Conservation (phyloP, 2,888 invertebrate genomes). For the Torymus tubicola region DNA sequence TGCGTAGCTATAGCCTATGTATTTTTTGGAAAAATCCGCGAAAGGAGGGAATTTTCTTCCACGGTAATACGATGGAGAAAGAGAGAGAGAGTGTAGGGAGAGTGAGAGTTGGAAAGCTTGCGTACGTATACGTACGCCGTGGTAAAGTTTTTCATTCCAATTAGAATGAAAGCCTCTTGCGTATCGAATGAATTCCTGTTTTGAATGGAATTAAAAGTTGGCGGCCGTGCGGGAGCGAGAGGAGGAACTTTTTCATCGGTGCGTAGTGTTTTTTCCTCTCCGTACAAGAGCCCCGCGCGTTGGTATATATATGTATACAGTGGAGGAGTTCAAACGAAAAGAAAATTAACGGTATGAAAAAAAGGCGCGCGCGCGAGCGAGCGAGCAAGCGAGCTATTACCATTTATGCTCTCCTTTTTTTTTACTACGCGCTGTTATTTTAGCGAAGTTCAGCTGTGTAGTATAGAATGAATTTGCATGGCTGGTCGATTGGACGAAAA, state of each 20-base stretch:
- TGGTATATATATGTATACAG: too few species aligned
- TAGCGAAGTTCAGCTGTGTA: not conserved
- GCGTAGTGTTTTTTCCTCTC: constrained; percentile 21
- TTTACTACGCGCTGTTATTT: constrained; percentile 7
- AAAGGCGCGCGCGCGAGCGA: not conserved
- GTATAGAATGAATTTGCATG: not conserved
- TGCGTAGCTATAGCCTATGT: not conserved
- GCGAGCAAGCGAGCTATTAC: constrained; percentile 19
- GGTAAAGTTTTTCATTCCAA: constrained; percentile 49
- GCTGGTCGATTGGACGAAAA: not conserved
- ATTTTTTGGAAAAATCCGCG: not conserved
- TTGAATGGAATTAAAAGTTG: constrained; percentile 56
- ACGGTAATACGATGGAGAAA: not conserved
- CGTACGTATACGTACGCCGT: not conserved
- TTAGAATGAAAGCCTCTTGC: constrained; percentile 54
- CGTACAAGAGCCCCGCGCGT: not conserved
- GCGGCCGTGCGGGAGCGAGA: not conserved
- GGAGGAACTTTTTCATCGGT: constrained; percentile 22
- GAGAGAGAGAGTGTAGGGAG: not conserved
- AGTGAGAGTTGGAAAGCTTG: not conserved
- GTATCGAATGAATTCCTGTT: constrained; percentile 53
- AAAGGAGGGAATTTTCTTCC: constrained; percentile 12
- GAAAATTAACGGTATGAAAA: constrained; percentile 45
- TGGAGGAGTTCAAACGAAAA: constrained; percentile 25
- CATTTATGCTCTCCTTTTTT: not conserved